Evolutionary conservation across 2,888 invertebrate species (phyloP), one percentile per base, ranked within the genome.

Genomic region (Aplocera efformata): DNA sequence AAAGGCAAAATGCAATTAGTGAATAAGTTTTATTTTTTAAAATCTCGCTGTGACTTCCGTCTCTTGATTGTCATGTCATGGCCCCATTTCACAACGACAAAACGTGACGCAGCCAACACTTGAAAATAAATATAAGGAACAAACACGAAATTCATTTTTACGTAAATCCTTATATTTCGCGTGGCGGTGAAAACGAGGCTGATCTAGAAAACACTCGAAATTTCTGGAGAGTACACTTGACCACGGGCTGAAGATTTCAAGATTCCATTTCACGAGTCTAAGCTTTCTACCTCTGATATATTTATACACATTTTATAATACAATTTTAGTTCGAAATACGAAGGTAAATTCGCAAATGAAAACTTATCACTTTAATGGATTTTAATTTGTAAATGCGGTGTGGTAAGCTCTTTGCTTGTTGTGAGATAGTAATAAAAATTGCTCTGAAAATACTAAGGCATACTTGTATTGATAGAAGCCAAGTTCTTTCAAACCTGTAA

Each of bases 121-220:
- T 9, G 1, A 25, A 25, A 25, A 9, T 1, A 17, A 17, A 17
- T 17, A 17, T 17, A 17, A 17, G 13, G 13, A 17, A 17, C 3
- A 17, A 17, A 17, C 13, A 17, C 5, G 13, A 17, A 17, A 17
- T 17, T 17, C 13, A 17, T 23, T 39, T 43, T 45, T 23, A 39
- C 28, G 45, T 13, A 23, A 50, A 42, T 48, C 50, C 56, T 58
- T 50, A 45, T 34, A 49, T 55, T 60, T 55, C 55, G 54, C 50
- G 48, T 52, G 44, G 58, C 50, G 56, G 39, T 42, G 49, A 49
- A 49, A 63, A 54, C 50, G 59, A 58, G 62, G 49, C 51, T 58
- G 58, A 65, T 57, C 50, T 48, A 50, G 48, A 43, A 53, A 43
- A 53, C 57, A 48, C 63, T 65, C 53, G 48, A 62, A 60, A 63